phyloP scores from a whole-genome alignment of 2,888 invertebrate species.

The Mythimna pallens region DNA sequence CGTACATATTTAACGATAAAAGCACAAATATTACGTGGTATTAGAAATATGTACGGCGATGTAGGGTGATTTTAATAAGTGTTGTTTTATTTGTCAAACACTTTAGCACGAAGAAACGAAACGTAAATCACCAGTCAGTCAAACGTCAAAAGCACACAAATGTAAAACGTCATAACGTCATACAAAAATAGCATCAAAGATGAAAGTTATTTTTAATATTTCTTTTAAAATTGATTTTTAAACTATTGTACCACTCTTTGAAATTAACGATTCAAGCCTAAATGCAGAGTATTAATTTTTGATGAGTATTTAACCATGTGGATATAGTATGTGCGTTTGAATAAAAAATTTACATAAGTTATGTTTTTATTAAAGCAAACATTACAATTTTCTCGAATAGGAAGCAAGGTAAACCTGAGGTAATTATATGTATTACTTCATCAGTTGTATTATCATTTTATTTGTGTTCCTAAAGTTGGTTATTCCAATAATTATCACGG shows the following conservation, averaged over 20 bases:
- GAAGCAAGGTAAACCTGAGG: constrained; percentile 83
- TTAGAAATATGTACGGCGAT: background rate
- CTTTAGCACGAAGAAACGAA: constrained; percentile 39
- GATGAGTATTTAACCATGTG: constrained; percentile 71
- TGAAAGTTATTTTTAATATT: constrained; percentile 89
- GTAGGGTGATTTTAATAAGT: background rate
- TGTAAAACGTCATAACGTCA: constrained; percentile 73
- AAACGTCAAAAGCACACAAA: constrained; percentile 64
- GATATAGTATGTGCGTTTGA: constrained; percentile 71
- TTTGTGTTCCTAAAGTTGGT: constrained; percentile 46
- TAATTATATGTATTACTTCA: constrained; percentile 72
- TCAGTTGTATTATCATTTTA: constrained; percentile 50
- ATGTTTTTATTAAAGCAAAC: constrained; percentile 87
- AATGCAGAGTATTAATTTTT: constrained; percentile 68
- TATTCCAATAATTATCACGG: constrained; percentile 59
- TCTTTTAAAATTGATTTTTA: constrained; percentile 73
- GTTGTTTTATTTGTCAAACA: background rate
- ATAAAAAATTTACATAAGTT: constrained; percentile 82
- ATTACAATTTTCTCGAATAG: constrained; percentile 82
- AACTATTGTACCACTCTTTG: constrained; percentile 67
- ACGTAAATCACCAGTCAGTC: constrained; percentile 49
- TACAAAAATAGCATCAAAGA: constrained; percentile 86
- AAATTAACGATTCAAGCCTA: constrained; percentile 72
- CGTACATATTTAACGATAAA: too few species aligned
- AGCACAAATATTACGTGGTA: background rate